Evolutionary conservation across 2,797 vertebrate genomes (phyloP), one percentile per base, ranked within the genome.

Genomic region (Channallabes apus): DNA sequence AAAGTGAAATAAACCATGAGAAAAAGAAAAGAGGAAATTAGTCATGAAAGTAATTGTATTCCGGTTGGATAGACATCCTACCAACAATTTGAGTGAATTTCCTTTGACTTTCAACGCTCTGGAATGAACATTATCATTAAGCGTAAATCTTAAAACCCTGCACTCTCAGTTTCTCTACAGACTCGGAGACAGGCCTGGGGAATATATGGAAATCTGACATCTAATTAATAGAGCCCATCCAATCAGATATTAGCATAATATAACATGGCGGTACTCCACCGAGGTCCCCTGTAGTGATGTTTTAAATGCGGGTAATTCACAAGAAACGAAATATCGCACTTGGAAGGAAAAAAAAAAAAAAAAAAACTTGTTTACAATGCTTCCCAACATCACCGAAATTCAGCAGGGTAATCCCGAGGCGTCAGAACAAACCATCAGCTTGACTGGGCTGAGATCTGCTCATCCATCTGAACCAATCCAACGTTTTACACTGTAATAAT

Each of bases 191-290:
- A 62, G 58, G 65, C 71, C 46, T 67, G 35, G 72, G 59, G 35
- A 69, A 69, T 54, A 69, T 20, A 82, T 77, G 85, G 61, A 82
- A 86, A 82, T 82, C 17, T 82, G 41, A 56, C 27, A 59, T 80
- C 17, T 85, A 88, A 85, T 78, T 15, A 54, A 82, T n/a, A 75
- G 58, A 59, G 20, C 27, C 78, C 46, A 82, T 27, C 56, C 65
- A 80, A 76, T 73, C 77, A 38, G 58, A 84, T 71, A 86, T 87
- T 86, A 83, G 27, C 73, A 86, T 80, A 77, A 86, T 69, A 54
- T 27, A 75, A 51, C 61, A 46, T 22, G 32, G 7, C 79, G 65
- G 84, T 46, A 65, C 18, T 38, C 82, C 73, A 88, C 64, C n/a
- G 59, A 15, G 18, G 51, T 69, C 58, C 35, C 38, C 80, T 81